Base-by-base conservation (phyloP, 2,113 vertebrate species). In the Geococcyx californianus region DNA sequence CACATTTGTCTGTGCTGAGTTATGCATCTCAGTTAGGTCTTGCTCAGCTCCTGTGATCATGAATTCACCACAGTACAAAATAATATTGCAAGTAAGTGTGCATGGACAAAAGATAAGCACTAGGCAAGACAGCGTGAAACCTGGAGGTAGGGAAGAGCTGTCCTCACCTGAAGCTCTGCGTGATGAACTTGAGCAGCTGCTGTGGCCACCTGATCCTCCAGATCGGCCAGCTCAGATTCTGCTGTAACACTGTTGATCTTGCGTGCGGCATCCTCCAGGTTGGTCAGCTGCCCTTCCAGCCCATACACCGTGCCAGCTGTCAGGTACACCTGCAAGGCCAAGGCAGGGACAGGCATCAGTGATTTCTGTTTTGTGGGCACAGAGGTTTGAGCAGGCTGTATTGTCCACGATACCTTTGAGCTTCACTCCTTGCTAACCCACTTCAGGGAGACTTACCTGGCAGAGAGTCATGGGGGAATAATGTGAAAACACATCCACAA, bases 141-240 rank as follows among this genome's bases (percentile, higher is more conserved):
- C 20, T 66, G 67, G 45, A 38, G 55, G n/a, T 7, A 13, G 55
- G 64, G 58, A 70, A 76, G 83, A 93, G 86, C 45, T 16, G 42
- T 26, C 67, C 95, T 97, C 95, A 99, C 99, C 99, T 99, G 99
- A 62, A 99, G 97, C 94, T 99, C 99, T 9, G 99, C 99, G 9
- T 99, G 99, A 68, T 99, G 99, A 69, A 99, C 99, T 93, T 99
- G 99, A 38, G 99, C 99, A 0, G 99, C 99, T 7, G 99, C 99
- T 0, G 98, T 98, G 76, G 99, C 99, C 85, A 99, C 99, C 96
- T 99, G 99, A 87, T 99, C 99, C 94, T 99, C 99, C 95, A 99
- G 98, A 14, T 99, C 98, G 0, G 98, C 98, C 95, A 99, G 98
- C 78, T 99, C 98, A 0, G 98, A 98, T 56, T 99, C 99, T 5